Evolutionary conservation across 1,140 invertebrate genomes (phyloP), one percentile per base, ranked within the genome.

Genomic region (Bicyclus anynana): DNA sequence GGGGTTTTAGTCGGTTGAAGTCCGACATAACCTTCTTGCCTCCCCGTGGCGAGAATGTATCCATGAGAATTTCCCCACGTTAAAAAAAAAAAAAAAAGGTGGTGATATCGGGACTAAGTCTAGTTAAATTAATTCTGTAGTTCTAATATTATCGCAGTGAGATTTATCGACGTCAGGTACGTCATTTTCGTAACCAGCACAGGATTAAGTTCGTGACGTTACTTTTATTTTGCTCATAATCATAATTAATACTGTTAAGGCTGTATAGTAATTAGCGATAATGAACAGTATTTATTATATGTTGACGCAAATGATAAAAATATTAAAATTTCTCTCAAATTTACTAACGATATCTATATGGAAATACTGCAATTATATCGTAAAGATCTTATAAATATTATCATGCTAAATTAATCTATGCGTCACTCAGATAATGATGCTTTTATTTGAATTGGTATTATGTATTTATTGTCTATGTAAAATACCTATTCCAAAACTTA

Each of bases 311-410:
- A 16, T 10, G 37, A 38, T 38, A 38, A 38, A 38, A 17, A 17
- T 10, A 38, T 38, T 38, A 38, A 17, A 1, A 16, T 38, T 14
- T 33, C 10, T 2, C 5, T 38, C 16, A 16, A 16, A 40, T 26
- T 14, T 37, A 52, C 13, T 38, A 14, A 38, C 7, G 37, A 17
- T 38, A 38, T 2, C 13, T 14, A 35, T 12, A 18, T 13, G 27
- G n/a, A 53, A 27, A 29, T 29, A 53, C 35, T n/a, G n/a, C 14
- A 53, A 53, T 53, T 5, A 57, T 51, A 51, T 57, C 37, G 18
- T 57, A 57, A 57, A 51, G 37, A 1, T 27, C 7, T 57, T 38
- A 48, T 40, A 42, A 23, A 50, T 50, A 57, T 57, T 44, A 55
- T 50, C 40, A 57, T 27, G 18, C 35, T 37, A 23, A 51, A 50